Evolutionary conservation across 2,113 vertebrate genomes (phyloP).

Genomic region (Haemorhous mexicanus): DNA sequence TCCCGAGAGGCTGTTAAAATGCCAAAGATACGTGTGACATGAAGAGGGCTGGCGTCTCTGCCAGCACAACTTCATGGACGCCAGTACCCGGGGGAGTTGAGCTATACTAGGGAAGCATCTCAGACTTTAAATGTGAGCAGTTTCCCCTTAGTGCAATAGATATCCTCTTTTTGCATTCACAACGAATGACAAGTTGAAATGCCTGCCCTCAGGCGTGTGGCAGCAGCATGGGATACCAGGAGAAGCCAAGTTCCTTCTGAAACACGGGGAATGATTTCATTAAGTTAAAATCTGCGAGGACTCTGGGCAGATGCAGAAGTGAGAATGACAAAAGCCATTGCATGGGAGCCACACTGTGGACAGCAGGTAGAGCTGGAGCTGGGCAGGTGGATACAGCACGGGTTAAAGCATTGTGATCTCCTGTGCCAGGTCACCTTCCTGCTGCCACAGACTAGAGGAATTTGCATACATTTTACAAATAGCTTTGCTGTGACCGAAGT

Average conservation of each 20-base stretch:
- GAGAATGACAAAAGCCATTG: not conserved
- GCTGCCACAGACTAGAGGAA: not conserved
- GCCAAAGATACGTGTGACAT: not conserved
- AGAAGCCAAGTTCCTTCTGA: not conserved
- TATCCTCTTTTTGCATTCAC: not conserved
- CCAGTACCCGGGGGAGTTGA: not conserved
- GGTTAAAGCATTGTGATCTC: not conserved
- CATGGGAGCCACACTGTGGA: fast-evolving
- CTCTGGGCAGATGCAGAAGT: not conserved
- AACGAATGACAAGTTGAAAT: not conserved
- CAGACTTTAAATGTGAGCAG: not conserved
- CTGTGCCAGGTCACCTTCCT: not conserved
- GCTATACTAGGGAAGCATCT: not conserved
- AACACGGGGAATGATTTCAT: not conserved
- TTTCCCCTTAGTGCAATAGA: not conserved
- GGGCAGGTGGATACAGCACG: not conserved
- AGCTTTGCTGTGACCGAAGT: not conserved
- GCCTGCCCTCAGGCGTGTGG: not conserved
- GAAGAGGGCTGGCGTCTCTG: not conserved
- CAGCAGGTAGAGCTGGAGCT: not conserved
- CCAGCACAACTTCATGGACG: not conserved
- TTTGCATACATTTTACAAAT: not conserved
- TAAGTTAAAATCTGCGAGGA: not conserved
- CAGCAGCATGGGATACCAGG: not conserved
- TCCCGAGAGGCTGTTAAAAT: not conserved